phyloP scores from a whole-genome alignment of 2,113 vertebrate genomes.

The Scytalopus superciliaris region DNA sequence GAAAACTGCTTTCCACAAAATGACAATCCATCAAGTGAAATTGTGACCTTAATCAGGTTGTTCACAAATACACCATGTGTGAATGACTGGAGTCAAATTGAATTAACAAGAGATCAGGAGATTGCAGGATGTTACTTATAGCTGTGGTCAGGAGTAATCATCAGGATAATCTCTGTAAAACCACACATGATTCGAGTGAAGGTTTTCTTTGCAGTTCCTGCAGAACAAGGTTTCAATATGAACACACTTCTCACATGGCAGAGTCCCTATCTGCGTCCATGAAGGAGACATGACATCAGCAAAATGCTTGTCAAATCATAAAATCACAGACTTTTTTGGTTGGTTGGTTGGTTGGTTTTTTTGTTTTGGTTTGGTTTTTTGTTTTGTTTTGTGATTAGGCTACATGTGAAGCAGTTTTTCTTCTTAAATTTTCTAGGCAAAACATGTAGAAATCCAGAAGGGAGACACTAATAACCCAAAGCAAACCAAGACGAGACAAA shows the following conservation, averaged over 20 bases:
- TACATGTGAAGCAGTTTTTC: not conserved
- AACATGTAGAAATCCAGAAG: not conserved
- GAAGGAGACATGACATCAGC: not conserved
- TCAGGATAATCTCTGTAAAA: not conserved
- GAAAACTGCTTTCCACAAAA: not conserved
- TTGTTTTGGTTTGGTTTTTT: too few relatives aligned
- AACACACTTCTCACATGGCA: not conserved
- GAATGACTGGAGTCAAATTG: not conserved
- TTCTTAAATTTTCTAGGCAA: not conserved
- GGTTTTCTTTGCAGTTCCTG: not conserved
- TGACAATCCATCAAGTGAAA: not conserved
- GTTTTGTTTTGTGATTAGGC: not conserved
- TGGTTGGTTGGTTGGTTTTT: too few relatives aligned
- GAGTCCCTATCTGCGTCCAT: not conserved
- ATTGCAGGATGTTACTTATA: not conserved
- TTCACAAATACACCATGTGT: not conserved
- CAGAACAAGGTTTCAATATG: not conserved
- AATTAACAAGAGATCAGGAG: not conserved
- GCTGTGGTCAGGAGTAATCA: not conserved
- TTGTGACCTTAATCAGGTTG: not conserved
- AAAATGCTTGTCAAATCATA: not conserved
- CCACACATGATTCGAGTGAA: accelerated
- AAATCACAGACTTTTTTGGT: not conserved
- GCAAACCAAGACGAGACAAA: not conserved
- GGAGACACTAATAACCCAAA: not conserved